Conservation (phyloP, 2,797 vertebrate species). For the Anabacerthia variegaticeps region DNA sequence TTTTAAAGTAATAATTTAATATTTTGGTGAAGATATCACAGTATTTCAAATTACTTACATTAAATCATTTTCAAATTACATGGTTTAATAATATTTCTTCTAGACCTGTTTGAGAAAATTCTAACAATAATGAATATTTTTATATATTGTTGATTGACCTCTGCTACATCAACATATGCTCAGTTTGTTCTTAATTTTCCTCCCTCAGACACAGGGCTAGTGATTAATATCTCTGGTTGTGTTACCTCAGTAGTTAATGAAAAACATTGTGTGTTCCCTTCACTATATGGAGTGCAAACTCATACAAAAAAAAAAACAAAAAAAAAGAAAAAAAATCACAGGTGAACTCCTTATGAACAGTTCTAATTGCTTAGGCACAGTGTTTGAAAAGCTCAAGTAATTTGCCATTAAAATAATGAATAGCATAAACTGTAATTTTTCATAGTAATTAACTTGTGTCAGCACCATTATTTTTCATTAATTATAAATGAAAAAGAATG, state of each 20-base stretch:
- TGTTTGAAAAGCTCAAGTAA: constrained; percentile 77
- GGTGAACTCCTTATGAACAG: constrained; percentile 71
- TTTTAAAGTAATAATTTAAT: constrained; percentile 52
- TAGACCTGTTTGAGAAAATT: constrained; percentile 32
- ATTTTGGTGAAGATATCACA: constrained; percentile 17
- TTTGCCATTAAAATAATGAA: constrained; percentile 78
- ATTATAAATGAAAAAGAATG: constrained; percentile 79
- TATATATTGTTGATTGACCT: constrained; percentile 58
- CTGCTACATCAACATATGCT: constrained; percentile 24
- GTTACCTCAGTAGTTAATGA: constrained; percentile 59
- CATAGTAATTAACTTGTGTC: constrained; percentile 81
- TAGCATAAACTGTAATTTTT: constrained; percentile 81
- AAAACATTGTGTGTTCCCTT: constrained; percentile 61
- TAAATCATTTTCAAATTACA: constrained; percentile 30
- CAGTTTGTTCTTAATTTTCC: constrained; percentile 48
- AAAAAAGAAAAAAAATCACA: constrained; percentile 7
- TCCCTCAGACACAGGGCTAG: background rate
- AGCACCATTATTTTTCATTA: constrained; percentile 83
- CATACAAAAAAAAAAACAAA: background rate
- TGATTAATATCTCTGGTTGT: constrained; percentile 69
- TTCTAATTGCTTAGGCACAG: constrained; percentile 73
- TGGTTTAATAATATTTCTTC: constrained; percentile 26
- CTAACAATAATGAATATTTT: constrained; percentile 47
- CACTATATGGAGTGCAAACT: constrained; percentile 56
- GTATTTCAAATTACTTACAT: constrained; percentile 54